Conservation (phyloP, 1,140 invertebrate species). For the Nasonia longicornis region DNA sequence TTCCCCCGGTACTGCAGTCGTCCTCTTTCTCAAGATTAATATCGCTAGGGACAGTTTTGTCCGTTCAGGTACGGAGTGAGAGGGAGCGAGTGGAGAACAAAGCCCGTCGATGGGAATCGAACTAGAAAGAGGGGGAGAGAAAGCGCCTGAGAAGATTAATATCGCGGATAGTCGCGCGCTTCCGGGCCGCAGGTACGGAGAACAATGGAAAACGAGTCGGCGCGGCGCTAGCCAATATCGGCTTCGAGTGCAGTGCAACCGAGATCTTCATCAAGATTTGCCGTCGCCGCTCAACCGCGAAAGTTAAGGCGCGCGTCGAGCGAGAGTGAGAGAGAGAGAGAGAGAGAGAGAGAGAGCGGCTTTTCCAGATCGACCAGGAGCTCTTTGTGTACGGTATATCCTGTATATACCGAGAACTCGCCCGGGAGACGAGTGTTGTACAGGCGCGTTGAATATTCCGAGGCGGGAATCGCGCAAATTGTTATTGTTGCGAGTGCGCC, state of each 20-base stretch:
- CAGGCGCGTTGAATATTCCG: not conserved
- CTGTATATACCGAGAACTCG: not conserved
- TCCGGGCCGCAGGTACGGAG: not conserved
- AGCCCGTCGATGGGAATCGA: conserved; percentile 1
- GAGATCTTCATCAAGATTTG: conserved; percentile 34
- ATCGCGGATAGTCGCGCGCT: conserved; percentile 19
- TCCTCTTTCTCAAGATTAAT: not conserved
- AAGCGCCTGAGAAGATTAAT: conserved; percentile 39
- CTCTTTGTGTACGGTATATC: not conserved
- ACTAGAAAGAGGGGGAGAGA: not conserved
- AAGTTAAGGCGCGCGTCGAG: not conserved
- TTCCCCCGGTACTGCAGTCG: not conserved
- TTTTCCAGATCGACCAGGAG: not conserved
- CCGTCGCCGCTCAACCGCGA: conserved; percentile 1
- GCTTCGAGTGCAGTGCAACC: not conserved
- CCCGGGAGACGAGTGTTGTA: not conserved
- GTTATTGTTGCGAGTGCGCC: not conserved
- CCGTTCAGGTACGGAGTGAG: not conserved
- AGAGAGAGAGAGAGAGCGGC: too few relatives aligned
- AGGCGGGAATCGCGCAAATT: not conserved
- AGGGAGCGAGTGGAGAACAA: not conserved
- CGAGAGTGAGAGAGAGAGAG: too few relatives aligned
- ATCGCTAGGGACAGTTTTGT: not conserved
- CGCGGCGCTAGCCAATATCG: conserved; percentile 20
- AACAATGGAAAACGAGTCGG: conserved; percentile 29